phyloP scores from a whole-genome alignment of 2,888 invertebrate genomes.

The Torymus tubicola region DNA sequence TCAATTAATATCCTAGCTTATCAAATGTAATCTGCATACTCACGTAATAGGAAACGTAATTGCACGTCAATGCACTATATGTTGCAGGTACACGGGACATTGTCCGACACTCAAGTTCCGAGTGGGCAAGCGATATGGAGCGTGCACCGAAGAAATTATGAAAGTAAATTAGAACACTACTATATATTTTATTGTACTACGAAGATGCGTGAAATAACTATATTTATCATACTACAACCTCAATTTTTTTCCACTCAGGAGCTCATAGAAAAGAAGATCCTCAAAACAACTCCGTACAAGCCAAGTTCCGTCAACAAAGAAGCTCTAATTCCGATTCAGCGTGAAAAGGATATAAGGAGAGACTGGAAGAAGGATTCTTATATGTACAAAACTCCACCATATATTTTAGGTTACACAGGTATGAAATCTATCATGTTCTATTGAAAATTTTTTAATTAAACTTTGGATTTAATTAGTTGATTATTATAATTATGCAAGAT shows the following conservation, averaged over 20 bases:
- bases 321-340: constrained; percentile 67
- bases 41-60: too few relatives aligned
- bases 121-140: constrained; percentile 84
- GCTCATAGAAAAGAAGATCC: constrained; percentile 75
- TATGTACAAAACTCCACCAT: constrained; percentile 72
- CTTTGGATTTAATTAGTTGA: too few relatives aligned
- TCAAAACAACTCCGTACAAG: constrained; percentile 79
- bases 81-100: constrained; percentile 83
- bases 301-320: constrained; percentile 77
- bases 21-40: too few relatives aligned
- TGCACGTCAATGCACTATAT: constrained; percentile 23
- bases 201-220: constrained; percentile 10
- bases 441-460: too few relatives aligned
- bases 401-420: constrained; percentile 85
- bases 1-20: too few relatives aligned
- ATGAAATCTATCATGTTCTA: constrained; percentile 38
- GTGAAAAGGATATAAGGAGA: constrained; percentile 69
- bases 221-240: constrained; percentile 13
- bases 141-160: constrained; percentile 83
- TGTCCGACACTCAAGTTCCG: constrained; percentile 85
- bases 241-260: constrained; percentile 69
- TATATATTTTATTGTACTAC: constrained; percentile 7
- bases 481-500: too few relatives aligned
- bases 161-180: constrained; percentile 73
- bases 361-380: constrained; percentile 69